Conservation (phyloP, 2,888 invertebrate genomes). For the Troglohyphantes excavatus region DNA sequence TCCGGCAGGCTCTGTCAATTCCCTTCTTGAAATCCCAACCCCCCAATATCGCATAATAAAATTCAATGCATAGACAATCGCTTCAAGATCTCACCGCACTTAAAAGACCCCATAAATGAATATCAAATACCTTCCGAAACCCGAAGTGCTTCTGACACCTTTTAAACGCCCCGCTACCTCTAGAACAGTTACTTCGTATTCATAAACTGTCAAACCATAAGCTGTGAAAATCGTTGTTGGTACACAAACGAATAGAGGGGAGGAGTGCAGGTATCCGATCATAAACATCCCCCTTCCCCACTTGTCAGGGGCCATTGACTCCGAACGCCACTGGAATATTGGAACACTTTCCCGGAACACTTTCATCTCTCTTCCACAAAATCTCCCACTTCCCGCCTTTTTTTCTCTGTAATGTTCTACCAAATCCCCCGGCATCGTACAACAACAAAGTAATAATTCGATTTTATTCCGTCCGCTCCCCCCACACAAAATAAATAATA, state of each 20-base stretch:
- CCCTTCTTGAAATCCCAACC: background rate
- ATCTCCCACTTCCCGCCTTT: background rate
- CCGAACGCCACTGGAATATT: conserved; percentile 36
- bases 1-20: background rate
- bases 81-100: background rate
- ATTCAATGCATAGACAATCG: background rate
- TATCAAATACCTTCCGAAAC: background rate
- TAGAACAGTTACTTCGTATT: conserved; percentile 1
- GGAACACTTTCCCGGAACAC: conserved; percentile 21
- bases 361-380: background rate
- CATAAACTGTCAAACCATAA: background rate
- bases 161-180: background rate
- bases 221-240: conserved; percentile 7
- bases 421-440: background rate
- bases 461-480: background rate
- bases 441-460: background rate
- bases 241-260: background rate
- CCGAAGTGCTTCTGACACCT: conserved; percentile 5
- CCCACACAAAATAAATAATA: too few relatives aligned
- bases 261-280: background rate
- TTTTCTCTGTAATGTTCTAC: background rate
- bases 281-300: background rate
- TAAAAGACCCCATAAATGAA: background rate
- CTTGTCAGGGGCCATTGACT: conserved; percentile 50
- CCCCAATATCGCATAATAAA: background rate